Percentiles rank a stretch among this genome's conserved stretches.
phyloP scores from a whole-genome alignment of 2,797 vertebrate species.

The Tapera naevia region DNA sequence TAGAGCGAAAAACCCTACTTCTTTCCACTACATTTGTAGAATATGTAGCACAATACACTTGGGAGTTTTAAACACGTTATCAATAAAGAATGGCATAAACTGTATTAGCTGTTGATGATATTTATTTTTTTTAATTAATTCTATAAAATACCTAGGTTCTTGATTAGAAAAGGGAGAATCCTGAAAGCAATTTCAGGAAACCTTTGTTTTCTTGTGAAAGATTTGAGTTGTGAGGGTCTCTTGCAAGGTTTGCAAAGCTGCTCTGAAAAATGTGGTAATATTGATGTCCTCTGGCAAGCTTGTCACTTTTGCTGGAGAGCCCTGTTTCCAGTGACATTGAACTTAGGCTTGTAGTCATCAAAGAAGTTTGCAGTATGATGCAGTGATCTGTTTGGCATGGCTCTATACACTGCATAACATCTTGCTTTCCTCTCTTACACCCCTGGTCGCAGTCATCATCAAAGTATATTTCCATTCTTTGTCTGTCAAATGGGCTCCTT shows the following conservation, averaged over 20 bases:
- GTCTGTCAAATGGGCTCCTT: background rate
- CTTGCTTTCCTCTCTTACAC: background rate
- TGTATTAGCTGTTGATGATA: background rate
- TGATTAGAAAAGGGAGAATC: background rate
- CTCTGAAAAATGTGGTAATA: background rate
- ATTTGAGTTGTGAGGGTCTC: background rate
- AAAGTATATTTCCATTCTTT: background rate
- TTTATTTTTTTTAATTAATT: background rate
- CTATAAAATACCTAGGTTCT: background rate
- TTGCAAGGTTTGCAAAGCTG: background rate
- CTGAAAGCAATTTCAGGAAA: background rate
- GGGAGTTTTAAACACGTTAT: background rate
- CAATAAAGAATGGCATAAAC: background rate
- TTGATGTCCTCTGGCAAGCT: background rate
- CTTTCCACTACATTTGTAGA: background rate
- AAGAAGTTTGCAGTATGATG: background rate
- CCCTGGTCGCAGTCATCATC: background rate
- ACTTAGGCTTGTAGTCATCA: background rate
- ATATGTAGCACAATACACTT: rapidly evolving
- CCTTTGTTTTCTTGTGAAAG: background rate
- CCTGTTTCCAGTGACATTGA: background rate
- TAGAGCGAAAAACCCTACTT: too few species aligned
- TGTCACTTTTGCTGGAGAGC: background rate
- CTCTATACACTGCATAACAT: background rate
- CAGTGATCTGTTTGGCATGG: background rate